Evolutionary conservation across 30 jellyfish, hydroid and myxozoan genomes (phyloP), one percentile per base, ranked within the genome.

Genomic region (Euphysa ruthae): DNA sequence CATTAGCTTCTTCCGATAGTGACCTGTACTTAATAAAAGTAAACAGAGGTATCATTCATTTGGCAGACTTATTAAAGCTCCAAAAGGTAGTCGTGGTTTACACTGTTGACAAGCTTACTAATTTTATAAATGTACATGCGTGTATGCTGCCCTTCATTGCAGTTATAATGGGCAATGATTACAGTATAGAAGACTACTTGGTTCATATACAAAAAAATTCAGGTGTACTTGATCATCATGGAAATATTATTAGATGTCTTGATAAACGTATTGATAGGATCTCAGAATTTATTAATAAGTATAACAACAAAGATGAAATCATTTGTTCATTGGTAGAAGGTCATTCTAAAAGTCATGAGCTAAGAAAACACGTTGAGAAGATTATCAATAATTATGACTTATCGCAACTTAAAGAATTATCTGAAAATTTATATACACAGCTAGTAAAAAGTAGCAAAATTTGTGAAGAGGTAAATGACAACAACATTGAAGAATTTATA

Each of bases 131-230:
- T 30, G 22, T 68, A 4, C n/a, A 25, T 12, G 21, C 52, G 2
- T 22, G 29, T 1, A 44, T 42, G 44, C 43, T 68, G 6, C 80
- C 80, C n/a, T 21, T 68, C 25, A 10, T 68, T 43, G 80, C 74
- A 30, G 50, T 68, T 7, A 21, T 68, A 15, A 18, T 68, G 80
- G 80, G 80, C 3, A 68, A 68, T 55, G 80, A 68, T 68, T 68
- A 68, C 73, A 68, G 80, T 31, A 26, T 31, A 14, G 71, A 68
- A 19, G 16, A 6, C 0, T 68, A 14, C 18, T 33, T 63, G 68
- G 15, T 10, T 24, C 31, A 7, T 6, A 30, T 63, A 18, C 77
- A 63, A 43, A 35, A 6, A 18, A 32, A 42, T 33, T 30, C 65
- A 15, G 77, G 68, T 3, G 31, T 58, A 0, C 35, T 16, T 24